Percentiles rank a stretch among this genome's conserved stretches.
Conservation (phyloP, 2,113 vertebrate species). For the Trogon melanurus region DNA sequence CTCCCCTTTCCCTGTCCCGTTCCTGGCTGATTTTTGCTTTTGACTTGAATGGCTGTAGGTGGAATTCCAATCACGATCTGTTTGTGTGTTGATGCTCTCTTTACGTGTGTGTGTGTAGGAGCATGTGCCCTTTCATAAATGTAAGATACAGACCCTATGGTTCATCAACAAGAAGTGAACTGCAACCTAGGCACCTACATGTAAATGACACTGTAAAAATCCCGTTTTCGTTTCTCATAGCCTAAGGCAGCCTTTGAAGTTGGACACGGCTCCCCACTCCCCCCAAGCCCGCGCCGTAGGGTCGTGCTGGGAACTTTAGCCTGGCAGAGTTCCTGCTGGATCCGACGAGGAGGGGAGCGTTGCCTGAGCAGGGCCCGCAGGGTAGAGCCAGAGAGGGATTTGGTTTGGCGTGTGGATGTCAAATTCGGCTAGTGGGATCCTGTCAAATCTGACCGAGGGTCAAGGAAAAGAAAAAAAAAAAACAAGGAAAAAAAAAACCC, state of each 20-base stretch:
- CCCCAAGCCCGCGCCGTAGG: neutral
- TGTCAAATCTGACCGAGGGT: conserved; percentile 5
- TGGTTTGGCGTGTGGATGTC: conserved; percentile 5
- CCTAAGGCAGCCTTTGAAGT: neutral
- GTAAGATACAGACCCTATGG: neutral
- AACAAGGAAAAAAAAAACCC: too few relatives aligned
- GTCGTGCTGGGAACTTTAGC: neutral
- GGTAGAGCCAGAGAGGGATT: neutral
- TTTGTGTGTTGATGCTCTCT: neutral
- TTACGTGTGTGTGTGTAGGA: neutral
- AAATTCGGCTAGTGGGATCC: neutral
- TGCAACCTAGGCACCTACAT: neutral
- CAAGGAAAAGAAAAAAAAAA: fast-evolving
- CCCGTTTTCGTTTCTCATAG: neutral
- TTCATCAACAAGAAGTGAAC: neutral
- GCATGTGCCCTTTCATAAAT: neutral
- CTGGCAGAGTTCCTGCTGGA: neutral
- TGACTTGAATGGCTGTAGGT: neutral
- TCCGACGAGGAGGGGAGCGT: neutral
- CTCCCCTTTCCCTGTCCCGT: neutral
- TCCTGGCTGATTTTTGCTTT: neutral
- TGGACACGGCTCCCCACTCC: too few relatives aligned
- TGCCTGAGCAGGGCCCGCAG: neutral
- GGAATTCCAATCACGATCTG: neutral
- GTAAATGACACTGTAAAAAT: neutral